These are phyloP conservation scores for Heliconius hortense DNA, from an alignment of 2,888 invertebrate species.

Conservation along the genomic window DNA sequence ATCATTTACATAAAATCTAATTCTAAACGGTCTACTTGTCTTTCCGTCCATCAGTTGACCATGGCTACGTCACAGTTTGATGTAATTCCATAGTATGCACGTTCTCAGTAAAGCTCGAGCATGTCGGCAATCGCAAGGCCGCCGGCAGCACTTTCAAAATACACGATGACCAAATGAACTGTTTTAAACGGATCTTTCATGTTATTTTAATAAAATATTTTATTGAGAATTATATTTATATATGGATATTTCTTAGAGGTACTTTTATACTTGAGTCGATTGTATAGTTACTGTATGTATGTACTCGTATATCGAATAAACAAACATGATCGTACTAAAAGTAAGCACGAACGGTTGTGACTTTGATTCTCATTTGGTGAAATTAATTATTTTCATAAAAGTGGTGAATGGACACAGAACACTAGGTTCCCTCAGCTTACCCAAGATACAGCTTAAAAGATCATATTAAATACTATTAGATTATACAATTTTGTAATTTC, in stretches of 20 bases:
- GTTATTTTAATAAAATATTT: neutral
- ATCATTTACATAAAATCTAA: neutral
- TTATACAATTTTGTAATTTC: too few species aligned
- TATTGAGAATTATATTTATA: neutral
- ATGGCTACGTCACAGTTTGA: slow-evolving; percentile 39
- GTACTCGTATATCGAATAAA: neutral
- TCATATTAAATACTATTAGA: too few species aligned
- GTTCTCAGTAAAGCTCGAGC: slow-evolving; percentile 29
- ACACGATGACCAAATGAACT: slow-evolving; percentile 18
- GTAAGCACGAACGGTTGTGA: neutral
- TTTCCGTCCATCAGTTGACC: slow-evolving; percentile 30
- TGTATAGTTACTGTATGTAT: neutral
- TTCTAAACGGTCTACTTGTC: neutral
- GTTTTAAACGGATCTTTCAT: slow-evolving; percentile 12
- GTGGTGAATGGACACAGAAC: too few species aligned
- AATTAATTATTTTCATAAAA: too few species aligned
- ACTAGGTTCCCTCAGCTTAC: too few species aligned
- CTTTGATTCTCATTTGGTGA: too few species aligned
- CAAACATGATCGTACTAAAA: neutral
- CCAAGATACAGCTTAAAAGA: neutral
- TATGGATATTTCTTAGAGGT: neutral
- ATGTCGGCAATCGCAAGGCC: slow-evolving; percentile 35
- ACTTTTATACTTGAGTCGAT: neutral
- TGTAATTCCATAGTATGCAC: slow-evolving; percentile 39
- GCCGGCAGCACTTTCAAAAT: slow-evolving; percentile 40